These are phyloP conservation scores for Magallana nippona DNA, from an alignment of 2,888 invertebrate species.

Conservation along the genomic window DNA sequence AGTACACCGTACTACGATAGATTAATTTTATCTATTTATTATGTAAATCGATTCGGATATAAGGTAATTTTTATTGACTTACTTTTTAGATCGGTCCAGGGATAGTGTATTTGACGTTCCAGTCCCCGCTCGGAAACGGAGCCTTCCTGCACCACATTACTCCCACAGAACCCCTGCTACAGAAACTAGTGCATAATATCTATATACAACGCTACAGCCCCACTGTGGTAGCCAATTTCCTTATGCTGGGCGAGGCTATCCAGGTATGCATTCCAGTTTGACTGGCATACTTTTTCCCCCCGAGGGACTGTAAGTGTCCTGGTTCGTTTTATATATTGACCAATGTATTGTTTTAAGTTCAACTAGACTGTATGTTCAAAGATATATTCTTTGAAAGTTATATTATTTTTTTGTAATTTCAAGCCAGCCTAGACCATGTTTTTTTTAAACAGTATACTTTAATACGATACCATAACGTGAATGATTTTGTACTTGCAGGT, in stretches of 20 bases:
- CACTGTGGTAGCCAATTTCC: constrained; percentile 85
- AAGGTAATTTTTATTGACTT: background rate
- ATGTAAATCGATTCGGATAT: too few species aligned
- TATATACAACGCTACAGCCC: constrained; percentile 84
- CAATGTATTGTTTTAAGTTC: too few species aligned
- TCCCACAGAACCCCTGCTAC: constrained; percentile 88
- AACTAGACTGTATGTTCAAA: too few species aligned
- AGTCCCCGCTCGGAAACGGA: constrained; percentile 82
- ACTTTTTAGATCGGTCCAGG: constrained; percentile 82
- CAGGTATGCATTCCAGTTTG: constrained; percentile 78
- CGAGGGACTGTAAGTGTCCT: too few species aligned
- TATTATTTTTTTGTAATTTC: too few species aligned
- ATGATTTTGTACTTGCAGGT: constrained; percentile 83
- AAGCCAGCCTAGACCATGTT: too few species aligned
- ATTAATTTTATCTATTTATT: too few species aligned
- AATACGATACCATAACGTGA: too few species aligned
- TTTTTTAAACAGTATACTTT: too few species aligned
- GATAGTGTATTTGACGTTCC: constrained; percentile 86
- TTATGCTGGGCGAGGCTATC: constrained; percentile 85
- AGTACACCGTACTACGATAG: too few species aligned
- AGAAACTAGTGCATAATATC: constrained; percentile 89
- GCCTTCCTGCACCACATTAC: constrained; percentile 89
- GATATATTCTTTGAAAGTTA: too few species aligned
- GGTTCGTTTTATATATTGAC: too few species aligned
- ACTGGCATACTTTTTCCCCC: background rate